Base-by-base conservation (phyloP, 2,113 vertebrate genomes). In the Lethenteron reissneri region DNA sequence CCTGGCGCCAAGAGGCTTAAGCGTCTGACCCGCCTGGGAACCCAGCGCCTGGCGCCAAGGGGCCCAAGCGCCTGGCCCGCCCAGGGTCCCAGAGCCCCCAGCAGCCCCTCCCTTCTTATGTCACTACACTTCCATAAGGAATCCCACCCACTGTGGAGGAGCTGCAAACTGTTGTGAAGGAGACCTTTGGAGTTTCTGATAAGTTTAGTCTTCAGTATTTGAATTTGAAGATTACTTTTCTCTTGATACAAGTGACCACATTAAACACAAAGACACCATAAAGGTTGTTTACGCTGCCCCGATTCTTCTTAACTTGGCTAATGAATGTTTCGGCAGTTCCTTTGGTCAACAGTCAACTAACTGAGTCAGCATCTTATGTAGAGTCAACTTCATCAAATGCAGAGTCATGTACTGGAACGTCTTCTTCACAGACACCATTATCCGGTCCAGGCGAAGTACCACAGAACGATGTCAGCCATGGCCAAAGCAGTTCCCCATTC, bases 251-350 rank as follows among this genome's bases (percentile, higher is more conserved):
- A 73, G 13, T 71, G 58, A 74, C 71, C 73, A 74, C 58, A 74
- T 78, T 71, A 73, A 77, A 72, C 62, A 77, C 71, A 75, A 76
- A 71, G 73, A 76, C 71, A 77, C 77, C 12, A 71, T 76, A 12
- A 77, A 76, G 72, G 72, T 75, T 72, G 71, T 75, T 21, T 6
- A 70, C 9, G 9, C 70, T 62, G 41, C 70, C 56, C 73, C 70
- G 13, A 71, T 75, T 70, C 8, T 71, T 75, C 70, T 75, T 60
- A 72, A 56, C 8, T 9, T 75, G 71, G 56, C 56, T 73, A 70
- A 72, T 73, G 73, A 71, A 60, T 12, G 56, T 74, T 72, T 70
- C 15, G 72, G 57, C 70, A 75, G 68, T 72, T 60, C 69, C 71
- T 75, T 58, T 72, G 59, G 68, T 74, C 71, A 71, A 56, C 74